Percentiles rank a stretch among this genome's conserved stretches.
phyloP scores from a whole-genome alignment of 2,113 vertebrate genomes.

The Paracanthobrama guichenoti region DNA sequence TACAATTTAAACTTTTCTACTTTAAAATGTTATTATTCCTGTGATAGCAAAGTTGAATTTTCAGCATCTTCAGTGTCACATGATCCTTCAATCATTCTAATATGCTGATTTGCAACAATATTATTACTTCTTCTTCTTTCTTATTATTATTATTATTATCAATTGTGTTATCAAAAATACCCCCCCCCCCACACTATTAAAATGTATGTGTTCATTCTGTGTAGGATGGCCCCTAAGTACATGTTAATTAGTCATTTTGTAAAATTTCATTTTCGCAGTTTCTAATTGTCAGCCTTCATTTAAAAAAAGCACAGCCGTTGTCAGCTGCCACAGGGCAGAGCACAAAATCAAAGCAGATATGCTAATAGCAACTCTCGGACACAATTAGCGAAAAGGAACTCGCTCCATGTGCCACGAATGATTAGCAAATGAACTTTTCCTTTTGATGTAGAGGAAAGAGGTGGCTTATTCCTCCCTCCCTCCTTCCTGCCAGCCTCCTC shows the following conservation, averaged over 20 bases:
- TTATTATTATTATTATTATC: no score
- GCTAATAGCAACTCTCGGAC: slow-evolving; percentile 40
- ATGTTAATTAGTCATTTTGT: background rate
- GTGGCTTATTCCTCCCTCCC: slow-evolving; percentile 22
- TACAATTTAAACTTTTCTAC: background rate
- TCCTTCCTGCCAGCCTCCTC: background rate
- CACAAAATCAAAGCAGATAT: slow-evolving; percentile 39
- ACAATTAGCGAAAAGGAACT: slow-evolving; percentile 53
- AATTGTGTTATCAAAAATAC: no score
- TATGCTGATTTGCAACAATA: no score
- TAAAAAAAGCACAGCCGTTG: background rate
- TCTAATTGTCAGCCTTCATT: background rate
- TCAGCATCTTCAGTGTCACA: background rate
- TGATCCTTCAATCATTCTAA: background rate
- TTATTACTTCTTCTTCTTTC: no score
- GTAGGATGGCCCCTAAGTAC: background rate
- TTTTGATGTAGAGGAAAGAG: slow-evolving; percentile 1
- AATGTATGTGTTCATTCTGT: background rate
- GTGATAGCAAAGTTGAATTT: background rate
- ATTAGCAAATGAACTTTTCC: slow-evolving; percentile 43
- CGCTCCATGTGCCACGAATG: slow-evolving; percentile 38
- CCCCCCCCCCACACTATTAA: no score
- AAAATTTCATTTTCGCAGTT: background rate
- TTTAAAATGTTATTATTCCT: background rate
- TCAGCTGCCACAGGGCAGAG: slow-evolving; percentile 35